A percentile compares a stretch with the other conserved stretches of the same genome.
Evolutionary conservation across 2,888 invertebrate genomes (phyloP).

Genomic region (Diloba caeruleocephala): DNA sequence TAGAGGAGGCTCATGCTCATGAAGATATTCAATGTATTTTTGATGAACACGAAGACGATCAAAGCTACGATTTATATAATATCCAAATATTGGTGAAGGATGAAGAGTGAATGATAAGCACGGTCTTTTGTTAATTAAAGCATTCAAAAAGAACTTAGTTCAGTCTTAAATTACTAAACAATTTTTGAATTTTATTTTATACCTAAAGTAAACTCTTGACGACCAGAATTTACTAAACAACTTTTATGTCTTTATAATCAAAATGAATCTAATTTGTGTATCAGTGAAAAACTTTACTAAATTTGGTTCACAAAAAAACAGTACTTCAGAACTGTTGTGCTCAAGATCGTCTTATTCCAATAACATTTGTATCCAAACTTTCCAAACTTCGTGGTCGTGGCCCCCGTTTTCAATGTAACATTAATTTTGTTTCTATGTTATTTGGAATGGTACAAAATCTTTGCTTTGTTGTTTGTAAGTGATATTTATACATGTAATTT

Average conservation of each 20-base stretch:
- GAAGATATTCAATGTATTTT: too few relatives aligned
- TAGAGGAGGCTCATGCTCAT: too few relatives aligned
- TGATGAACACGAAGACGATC: too few relatives aligned
- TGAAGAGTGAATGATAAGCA: too few relatives aligned
- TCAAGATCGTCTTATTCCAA: slow-evolving; percentile 51
- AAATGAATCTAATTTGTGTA: slow-evolving; percentile 17
- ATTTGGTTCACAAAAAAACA: slow-evolving; percentile 15
- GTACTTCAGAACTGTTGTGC: slow-evolving; percentile 15
- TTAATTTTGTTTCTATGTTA: slow-evolving; percentile 35
- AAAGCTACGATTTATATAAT: too few relatives aligned
- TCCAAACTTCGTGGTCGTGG: slow-evolving; percentile 27
- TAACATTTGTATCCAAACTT: slow-evolving; percentile 53
- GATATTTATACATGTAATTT: slow-evolving; percentile 44
- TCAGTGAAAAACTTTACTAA: slow-evolving; percentile 21
- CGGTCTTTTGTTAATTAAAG: too few relatives aligned
- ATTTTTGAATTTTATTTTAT: slow-evolving; percentile 2
- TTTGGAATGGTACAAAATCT: slow-evolving; percentile 31
- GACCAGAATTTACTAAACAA: slow-evolving; percentile 8
- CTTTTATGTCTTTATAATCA: slow-evolving; percentile 21
- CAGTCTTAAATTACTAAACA: too few relatives aligned
- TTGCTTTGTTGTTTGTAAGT: slow-evolving; percentile 32
- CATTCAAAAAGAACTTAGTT: too few relatives aligned
- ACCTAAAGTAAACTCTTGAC: slow-evolving; percentile 15
- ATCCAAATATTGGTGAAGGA: too few relatives aligned
- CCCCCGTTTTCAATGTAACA: slow-evolving; percentile 41